Base-by-base conservation (phyloP, 2,888 invertebrate species). In the Aleiodes leptofemur region DNA sequence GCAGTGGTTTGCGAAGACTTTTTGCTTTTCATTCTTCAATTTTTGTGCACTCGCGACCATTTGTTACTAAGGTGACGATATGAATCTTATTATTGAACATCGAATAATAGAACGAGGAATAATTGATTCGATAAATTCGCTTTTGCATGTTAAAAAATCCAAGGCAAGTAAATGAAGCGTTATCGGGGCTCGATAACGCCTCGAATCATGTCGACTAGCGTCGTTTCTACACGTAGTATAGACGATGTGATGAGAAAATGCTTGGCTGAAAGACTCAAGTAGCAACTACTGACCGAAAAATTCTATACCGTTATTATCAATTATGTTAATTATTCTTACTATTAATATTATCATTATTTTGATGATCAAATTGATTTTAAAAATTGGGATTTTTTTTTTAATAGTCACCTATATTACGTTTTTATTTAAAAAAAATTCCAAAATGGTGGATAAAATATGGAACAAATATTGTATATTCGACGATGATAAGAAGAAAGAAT, bases 121-220 rank as follows among this genome's bases (percentile, higher is more conserved):
- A 56, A 53, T 55, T 9, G 4, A 34, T 0, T 34, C 14, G 6
- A 14, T 14, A 14, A 61, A 61, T 14, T 61, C 8, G 8, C 13
- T 38, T 5, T 38, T 38, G 43, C 9, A 4, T 43, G 11, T 48
- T 9, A 23, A 61, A 14, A 64, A 64, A 34, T 13, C 48, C 29
- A 71, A 43, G 57, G 5, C n/a, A 16, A 69, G 23, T 51, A 70
- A 53, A 14, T 34, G 23, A 16, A 56, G 23, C 50, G 57, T 71
- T 71, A 71, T 75, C 71, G 50, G 71, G 50, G 71, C 57, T 71
- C 75, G 71, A 75, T 75, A 75, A 75, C 56, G 66, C 71, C 70
- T 66, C 43, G 48, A 74, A 56, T 66, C 57, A 68, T 61, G 61
- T 59, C 53, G 29, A 51, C 57, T 34, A 69, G 74, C 70, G 74